phyloP scores from a whole-genome alignment of 2,797 vertebrate species.

The Novumbra hubbsi region DNA sequence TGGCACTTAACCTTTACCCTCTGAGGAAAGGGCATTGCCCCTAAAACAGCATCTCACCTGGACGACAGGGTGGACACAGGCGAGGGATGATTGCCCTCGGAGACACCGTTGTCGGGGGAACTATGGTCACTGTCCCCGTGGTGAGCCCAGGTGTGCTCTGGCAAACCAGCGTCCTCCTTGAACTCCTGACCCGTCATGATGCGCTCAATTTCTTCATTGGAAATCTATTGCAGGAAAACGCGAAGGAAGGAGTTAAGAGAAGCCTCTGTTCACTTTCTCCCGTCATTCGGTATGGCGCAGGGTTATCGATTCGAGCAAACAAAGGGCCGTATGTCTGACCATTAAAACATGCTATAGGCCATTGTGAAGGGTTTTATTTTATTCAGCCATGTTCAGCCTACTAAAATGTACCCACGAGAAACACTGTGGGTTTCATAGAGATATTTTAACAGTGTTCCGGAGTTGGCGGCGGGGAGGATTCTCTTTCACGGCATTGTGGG shows the following conservation, averaged over 20 bases:
- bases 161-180: slow-evolving; percentile 90
- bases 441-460: not conserved
- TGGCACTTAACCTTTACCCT: not conserved
- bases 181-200: slow-evolving; percentile 99
- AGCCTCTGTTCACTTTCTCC: not conserved
- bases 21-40: not conserved
- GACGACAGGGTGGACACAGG: slow-evolving; percentile 94
- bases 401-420: not conserved
- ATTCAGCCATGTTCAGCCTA: not conserved
- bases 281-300: not conserved
- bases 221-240: slow-evolving; percentile 81
- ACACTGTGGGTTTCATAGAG: not conserved
- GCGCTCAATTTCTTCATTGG: slow-evolving; percentile 97
- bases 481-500: not conserved
- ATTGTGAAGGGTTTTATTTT: not conserved
- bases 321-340: not conserved
- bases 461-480: not conserved
- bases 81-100: slow-evolving; percentile 96
- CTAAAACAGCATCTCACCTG: slow-evolving; percentile 80
- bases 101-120: slow-evolving; percentile 93
- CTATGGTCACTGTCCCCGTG: slow-evolving; percentile 97
- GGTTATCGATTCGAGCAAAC: not conserved
- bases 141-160: slow-evolving; percentile 90
- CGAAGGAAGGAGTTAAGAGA: not conserved
- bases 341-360: not conserved